phyloP scores from a whole-genome alignment of 37 sponge, comb jelly and placozoan genomes.

The Halichondria panicea region DNA sequence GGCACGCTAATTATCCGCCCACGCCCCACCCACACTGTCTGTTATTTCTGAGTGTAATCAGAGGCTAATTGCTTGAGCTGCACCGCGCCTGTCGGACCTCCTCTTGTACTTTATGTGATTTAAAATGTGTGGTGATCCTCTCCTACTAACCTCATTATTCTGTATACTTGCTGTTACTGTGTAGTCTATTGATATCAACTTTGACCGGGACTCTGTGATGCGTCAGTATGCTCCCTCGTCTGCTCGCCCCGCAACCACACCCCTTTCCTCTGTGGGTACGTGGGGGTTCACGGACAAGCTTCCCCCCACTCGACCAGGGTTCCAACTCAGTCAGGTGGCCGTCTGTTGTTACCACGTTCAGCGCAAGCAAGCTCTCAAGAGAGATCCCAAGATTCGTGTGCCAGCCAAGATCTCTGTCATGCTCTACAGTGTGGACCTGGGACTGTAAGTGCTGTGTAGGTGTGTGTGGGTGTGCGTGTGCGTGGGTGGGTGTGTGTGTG shows the following conservation, averaged over 20 bases:
- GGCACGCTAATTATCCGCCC: too few relatives aligned
- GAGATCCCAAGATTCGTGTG: background rate
- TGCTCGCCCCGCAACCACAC: background rate
- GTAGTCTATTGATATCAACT: conserved; percentile 30
- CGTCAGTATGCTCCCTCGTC: background rate
- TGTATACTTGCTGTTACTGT: background rate
- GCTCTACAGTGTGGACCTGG: conserved; percentile 28
- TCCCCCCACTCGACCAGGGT: conserved; percentile 13
- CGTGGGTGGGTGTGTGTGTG: too few relatives aligned
- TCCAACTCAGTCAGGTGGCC: conserved; percentile 34
- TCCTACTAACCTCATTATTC: too few relatives aligned
- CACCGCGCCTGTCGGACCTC: too few relatives aligned
- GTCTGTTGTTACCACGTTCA: conserved; percentile 18
- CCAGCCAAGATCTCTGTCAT: conserved; percentile 10
- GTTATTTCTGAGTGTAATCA: too few relatives aligned
- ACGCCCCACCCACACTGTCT: too few relatives aligned
- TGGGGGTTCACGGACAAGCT: conserved; percentile 14
- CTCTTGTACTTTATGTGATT: too few relatives aligned
- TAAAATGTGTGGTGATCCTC: too few relatives aligned
- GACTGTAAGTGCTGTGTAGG: conserved; percentile 29
- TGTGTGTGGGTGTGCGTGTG: too few relatives aligned
- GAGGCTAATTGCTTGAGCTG: too few relatives aligned
- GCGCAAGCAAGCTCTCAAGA: background rate
- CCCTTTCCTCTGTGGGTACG: background rate
- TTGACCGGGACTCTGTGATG: conserved; percentile 27